Evolutionary conservation across 1,140 invertebrate genomes (phyloP).

Genomic region (Papilio helenus): DNA sequence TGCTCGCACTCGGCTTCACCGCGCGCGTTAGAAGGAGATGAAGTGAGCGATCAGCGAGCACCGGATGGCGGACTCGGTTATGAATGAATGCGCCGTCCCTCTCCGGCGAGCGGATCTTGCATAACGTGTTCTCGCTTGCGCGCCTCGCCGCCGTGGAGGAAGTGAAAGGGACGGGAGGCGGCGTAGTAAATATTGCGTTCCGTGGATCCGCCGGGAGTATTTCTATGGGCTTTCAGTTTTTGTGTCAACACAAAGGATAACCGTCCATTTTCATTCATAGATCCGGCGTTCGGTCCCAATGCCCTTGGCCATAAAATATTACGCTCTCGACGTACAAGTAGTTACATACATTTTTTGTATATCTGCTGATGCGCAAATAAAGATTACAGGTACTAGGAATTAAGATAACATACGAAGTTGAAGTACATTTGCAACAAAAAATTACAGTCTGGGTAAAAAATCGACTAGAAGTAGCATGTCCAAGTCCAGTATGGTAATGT

Average conservation of each 20-base stretch:
- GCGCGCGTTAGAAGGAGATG: slow-evolving; percentile 79
- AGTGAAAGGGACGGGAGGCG: slow-evolving; percentile 80
- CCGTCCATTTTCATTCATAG: slow-evolving; percentile 70
- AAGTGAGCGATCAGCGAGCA: slow-evolving; percentile 74
- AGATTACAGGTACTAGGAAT: slow-evolving; percentile 1
- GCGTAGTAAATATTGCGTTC: slow-evolving; percentile 81
- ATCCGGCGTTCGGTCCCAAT: slow-evolving; percentile 45
- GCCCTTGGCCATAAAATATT: slow-evolving; percentile 31
- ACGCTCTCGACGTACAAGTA: slow-evolving; percentile 27
- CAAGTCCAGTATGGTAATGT: neutral
- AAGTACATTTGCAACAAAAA: neutral
- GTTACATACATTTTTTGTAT: neutral
- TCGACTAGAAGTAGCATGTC: no score
- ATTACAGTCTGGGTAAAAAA: neutral
- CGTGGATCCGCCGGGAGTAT: slow-evolving; percentile 67
- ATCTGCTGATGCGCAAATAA: slow-evolving; percentile 20
- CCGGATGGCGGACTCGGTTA: slow-evolving; percentile 81
- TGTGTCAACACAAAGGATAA: slow-evolving; percentile 69
- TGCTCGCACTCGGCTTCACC: slow-evolving; percentile 75
- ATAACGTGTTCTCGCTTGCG: slow-evolving; percentile 64
- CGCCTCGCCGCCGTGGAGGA: slow-evolving; percentile 79
- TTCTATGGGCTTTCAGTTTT: slow-evolving; percentile 71
- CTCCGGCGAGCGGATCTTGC: slow-evolving; percentile 53
- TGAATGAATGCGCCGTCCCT: slow-evolving; percentile 79
- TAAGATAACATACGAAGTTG: neutral